Conservation (phyloP, 53 echinoderm and acorn worm species). For the Zoroaster sp. region DNA sequence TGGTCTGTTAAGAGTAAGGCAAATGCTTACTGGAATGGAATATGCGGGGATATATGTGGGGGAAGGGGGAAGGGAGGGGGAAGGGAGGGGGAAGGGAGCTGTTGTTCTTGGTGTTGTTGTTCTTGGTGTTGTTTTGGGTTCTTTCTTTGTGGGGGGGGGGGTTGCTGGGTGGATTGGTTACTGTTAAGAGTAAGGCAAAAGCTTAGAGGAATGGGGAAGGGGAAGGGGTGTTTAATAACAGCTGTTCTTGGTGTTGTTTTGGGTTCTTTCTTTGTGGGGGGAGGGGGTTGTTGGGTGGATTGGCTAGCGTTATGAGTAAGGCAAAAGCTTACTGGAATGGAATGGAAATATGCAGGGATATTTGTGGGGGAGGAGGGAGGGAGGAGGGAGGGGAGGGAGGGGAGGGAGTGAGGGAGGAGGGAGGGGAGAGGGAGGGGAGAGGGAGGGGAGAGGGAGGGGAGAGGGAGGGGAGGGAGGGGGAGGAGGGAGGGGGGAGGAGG, state of each 20-base stretch:
- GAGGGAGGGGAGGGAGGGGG: neutral
- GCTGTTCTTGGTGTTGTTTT: neutral
- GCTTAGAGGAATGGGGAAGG: neutral
- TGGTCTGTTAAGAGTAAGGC: too few relatives aligned
- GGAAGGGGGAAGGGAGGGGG: neutral
- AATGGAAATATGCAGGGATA: neutral
- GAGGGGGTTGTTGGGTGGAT: too few relatives aligned
- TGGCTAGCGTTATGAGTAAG: too few relatives aligned
- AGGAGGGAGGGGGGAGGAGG: neutral
- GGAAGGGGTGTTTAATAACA: neutral
- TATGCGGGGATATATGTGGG: neutral
- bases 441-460: neutral
- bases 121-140: neutral
- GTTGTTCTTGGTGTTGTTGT: too few relatives aligned
- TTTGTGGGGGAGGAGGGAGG: neutral
- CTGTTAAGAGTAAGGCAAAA: neutral
- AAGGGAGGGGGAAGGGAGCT: neutral
- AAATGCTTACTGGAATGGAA: too few relatives aligned
- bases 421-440: slow-evolving; percentile 15
- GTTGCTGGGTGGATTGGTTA: neutral
- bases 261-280: neutral
- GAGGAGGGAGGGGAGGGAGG: neutral
- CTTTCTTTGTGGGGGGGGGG: neutral
- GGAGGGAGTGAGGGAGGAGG: neutral
- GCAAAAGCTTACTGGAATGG: too few relatives aligned